Base-by-base conservation (phyloP, 1,140 invertebrate species). In the Drosophila baimaii region DNA sequence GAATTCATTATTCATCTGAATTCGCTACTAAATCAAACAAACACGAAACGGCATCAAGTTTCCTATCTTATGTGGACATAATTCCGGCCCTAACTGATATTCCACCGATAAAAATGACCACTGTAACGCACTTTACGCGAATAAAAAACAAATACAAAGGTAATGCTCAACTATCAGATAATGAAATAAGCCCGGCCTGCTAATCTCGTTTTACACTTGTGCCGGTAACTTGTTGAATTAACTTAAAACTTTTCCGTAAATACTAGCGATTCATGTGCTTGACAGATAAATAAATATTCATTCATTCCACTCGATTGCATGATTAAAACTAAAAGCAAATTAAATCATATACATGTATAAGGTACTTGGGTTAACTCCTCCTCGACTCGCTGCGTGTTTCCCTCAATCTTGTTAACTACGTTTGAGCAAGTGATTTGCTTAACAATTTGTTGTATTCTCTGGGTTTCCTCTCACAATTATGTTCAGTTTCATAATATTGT, bases 341-440 rank as follows among this genome's bases (percentile, higher is more conserved):
- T 65, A 77, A 79, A 65, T 84, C 68, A 89, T 89, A 84, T 75
- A 88, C 59, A 84, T 89, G 74, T 84, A 88, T 89, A 83, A 88
- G 84, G 84, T 88, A 88, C 84, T 89, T 88, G 84, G 84, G 84
- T 89, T 84, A 83, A 84, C 49, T 66, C 77, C 61, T 70, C 68
- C 59, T 79, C 78, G 62, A 77, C 86, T 69, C 57, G 66, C 68
- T 58, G 54, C 58, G 58, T 51, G 58, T 51, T 58, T 33, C 58
- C 15, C 8, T 19, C 33, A 43, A 62, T 52, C 66, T n/a, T 78
- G 69, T 81, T 86, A 82, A 79, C 75, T 86, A 82, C 61, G 43
- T 56, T 89, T 88, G 84, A 89, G 84, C 84, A 88, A 83, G 62
- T 71, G 51, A 63, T 57, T 65, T 61, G 44, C 76, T 81, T 72